Percentiles rank a stretch among this genome's conserved stretches.
These are phyloP conservation scores for Steatocranus sp. DNA, from an alignment of 2,797 vertebrate genomes.

Conservation along the genomic window DNA sequence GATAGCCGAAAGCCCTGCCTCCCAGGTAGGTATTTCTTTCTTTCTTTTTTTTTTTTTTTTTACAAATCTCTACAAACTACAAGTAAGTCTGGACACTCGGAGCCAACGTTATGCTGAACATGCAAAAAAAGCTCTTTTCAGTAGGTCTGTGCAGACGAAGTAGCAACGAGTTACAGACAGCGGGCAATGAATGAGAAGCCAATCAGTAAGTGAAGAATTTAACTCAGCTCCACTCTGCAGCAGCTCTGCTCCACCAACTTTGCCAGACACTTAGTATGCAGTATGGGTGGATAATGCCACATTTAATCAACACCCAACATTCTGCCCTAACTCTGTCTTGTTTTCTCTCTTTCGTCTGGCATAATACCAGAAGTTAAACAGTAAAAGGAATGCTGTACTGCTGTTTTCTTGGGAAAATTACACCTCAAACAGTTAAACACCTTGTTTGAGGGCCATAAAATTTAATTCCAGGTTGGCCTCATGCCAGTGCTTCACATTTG, in stretches of 20 bases:
- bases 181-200: neutral
- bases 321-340: neutral
- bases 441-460: conserved; percentile 42
- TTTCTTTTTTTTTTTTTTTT: fast-evolving
- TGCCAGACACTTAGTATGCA: neutral
- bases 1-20: fast-evolving
- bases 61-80: neutral
- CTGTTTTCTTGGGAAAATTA: neutral
- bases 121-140: neutral
- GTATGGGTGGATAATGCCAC: neutral
- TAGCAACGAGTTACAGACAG: neutral
- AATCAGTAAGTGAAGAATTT: neutral
- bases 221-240: neutral
- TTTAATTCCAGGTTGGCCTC: conserved; percentile 19
- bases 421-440: conserved; percentile 47
- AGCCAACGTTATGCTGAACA: neutral
- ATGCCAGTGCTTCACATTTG: conserved; percentile 23
- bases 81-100: neutral
- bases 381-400: neutral
- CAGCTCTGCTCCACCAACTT: neutral
- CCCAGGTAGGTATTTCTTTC: neutral
- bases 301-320: neutral
- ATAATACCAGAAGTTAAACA: conserved; percentile 15
- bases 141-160: neutral
- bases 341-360: neutral